Base-by-base conservation (phyloP, 2,888 invertebrate species). In the Alloplasta piceator region DNA sequence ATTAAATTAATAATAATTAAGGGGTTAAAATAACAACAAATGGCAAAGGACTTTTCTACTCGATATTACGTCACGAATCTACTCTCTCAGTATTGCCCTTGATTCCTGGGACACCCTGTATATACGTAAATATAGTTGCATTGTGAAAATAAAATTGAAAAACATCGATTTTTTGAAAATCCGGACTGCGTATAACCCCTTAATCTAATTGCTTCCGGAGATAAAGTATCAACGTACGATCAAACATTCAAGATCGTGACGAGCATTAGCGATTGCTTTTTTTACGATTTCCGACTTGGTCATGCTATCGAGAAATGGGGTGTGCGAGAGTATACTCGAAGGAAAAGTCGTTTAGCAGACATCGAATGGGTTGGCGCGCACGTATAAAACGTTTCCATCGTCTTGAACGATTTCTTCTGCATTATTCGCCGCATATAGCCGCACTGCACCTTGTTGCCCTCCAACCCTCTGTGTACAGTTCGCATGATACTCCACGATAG, bases 401-500 rank as follows among this genome's bases (percentile, higher is more conserved):
- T 36, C 16, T 39, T n/a, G 6, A 48, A 67, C 36, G 63, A 60
- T 76, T 70, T 61, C 64, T 64, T 76, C 83, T 73, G 83, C 81
- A 82, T 81, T 83, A 26, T 26, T 74, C 83, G 73, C 78, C 82
- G 83, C 83, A 78, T 73, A 80, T 56, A 75, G 75, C 41, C 48
- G 52, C 72, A 74, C 80, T 80, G 82, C 82, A 80, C 70, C 61
- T 70, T 55, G 61, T 78, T 78, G 55, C 78, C 71, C 64, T 70
- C 48, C 48, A 52, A 52, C 52, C 7, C 60, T 55, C 52, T 61
- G 60, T 70, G 60, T 71, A 38, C 26, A 3, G 26, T 3, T 10
- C 60, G 63, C 46, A n/a, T 36, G 66, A 67, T 66, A 58, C 38
- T 36, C 48, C 9, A 58, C 50, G 46, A 14, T 48, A 50, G 41